Evolutionary conservation across 1,140 invertebrate genomes (phyloP).

Genomic region (Leptinotarsa undecemlineata): DNA sequence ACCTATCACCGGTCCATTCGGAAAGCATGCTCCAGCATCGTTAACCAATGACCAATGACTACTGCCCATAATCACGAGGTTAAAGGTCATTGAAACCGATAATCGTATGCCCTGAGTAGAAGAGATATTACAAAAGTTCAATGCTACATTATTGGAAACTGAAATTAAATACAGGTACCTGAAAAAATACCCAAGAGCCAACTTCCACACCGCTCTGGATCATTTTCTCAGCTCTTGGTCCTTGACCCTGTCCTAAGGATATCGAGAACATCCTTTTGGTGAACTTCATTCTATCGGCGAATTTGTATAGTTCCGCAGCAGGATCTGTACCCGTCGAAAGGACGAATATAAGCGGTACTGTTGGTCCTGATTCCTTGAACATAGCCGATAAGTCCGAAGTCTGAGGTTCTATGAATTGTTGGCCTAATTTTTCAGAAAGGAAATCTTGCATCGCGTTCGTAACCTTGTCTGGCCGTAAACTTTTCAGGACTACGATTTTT

Average conservation of each 20-base stretch:
- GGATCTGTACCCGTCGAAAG: constrained; percentile 75
- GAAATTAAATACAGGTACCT: constrained; percentile 50
- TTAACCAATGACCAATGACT: not conserved
- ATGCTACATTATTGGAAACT: not conserved
- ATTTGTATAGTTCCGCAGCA: constrained; percentile 64
- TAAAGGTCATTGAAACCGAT: no score
- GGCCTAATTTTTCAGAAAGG: constrained; percentile 63
- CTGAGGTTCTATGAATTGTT: constrained; percentile 69
- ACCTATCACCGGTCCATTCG: no score
- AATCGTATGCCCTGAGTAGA: no score
- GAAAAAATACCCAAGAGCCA: constrained; percentile 70
- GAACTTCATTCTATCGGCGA: constrained; percentile 67
- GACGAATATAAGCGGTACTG: constrained; percentile 69
- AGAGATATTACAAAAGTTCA: no score
- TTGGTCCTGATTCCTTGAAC: constrained; percentile 67
- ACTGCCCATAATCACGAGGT: not conserved
- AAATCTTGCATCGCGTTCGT: constrained; percentile 71
- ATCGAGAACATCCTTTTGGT: constrained; percentile 64
- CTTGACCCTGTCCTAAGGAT: constrained; percentile 75
- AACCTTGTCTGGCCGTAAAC: constrained; percentile 74
- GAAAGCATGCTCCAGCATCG: not conserved
- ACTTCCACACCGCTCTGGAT: constrained; percentile 63
- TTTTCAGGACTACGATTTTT: constrained; percentile 71
- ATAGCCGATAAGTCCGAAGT: constrained; percentile 66
- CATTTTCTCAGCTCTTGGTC: constrained; percentile 66